Evolutionary conservation across 2,888 invertebrate species (phyloP).

Genomic region (Hypercompe scribonia): DNA sequence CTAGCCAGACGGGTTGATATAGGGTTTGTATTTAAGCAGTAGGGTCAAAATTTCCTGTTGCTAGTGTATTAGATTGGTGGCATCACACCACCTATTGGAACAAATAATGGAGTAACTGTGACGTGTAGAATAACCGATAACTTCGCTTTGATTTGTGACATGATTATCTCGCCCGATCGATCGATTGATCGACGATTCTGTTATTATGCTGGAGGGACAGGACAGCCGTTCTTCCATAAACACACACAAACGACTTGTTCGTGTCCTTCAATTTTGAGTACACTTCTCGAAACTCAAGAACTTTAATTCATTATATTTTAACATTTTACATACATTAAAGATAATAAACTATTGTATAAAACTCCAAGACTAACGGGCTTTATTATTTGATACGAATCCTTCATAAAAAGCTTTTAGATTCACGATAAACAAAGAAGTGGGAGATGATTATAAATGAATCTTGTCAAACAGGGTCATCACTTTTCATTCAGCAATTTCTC

Average conservation of each 20-base stretch:
- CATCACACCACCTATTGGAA: constrained; percentile 70
- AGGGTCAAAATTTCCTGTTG: constrained; percentile 74
- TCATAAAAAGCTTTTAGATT: constrained; percentile 24
- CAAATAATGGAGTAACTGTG: constrained; percentile 66
- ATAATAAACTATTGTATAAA: not conserved
- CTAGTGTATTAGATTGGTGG: constrained; percentile 78
- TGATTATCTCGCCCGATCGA: too few species aligned
- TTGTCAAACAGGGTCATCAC: constrained; percentile 20
- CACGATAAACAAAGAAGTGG: constrained; percentile 32
- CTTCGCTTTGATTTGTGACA: too few species aligned
- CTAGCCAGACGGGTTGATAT: too few species aligned
- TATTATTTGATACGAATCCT: constrained; percentile 24
- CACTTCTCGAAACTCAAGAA: not conserved
- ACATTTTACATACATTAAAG: too few species aligned
- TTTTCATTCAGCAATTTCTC: constrained; percentile 21
- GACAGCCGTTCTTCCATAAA: too few species aligned
- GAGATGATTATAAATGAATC: constrained; percentile 27
- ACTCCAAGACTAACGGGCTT: constrained; percentile 4
- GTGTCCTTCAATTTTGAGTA: too few species aligned
- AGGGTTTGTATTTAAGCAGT: constrained; percentile 59
- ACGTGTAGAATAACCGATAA: constrained; percentile 52
- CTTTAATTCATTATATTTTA: too few species aligned
- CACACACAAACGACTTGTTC: too few species aligned
- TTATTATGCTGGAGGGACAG: too few species aligned
- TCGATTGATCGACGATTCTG: too few species aligned